phyloP scores from a whole-genome alignment of 2,888 invertebrate species.

The Orthosia incerta region DNA sequence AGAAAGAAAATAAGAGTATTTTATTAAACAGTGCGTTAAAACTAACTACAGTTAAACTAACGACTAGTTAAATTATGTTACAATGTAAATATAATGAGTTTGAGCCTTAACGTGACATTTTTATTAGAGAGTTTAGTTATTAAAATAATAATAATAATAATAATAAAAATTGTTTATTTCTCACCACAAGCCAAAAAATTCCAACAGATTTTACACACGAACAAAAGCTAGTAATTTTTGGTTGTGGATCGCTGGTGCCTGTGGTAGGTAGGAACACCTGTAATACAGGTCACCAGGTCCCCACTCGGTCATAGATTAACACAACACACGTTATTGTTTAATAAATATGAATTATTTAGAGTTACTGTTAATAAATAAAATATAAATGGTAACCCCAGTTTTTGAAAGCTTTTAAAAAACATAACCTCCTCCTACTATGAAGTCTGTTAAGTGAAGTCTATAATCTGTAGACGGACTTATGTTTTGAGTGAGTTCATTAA shows the following conservation, averaged over 20 bases:
- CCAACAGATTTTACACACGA: too few relatives aligned
- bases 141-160: too few relatives aligned
- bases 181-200: too few relatives aligned
- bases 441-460: not conserved
- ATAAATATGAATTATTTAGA: too few relatives aligned
- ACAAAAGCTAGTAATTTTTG: too few relatives aligned
- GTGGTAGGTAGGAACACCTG: too few relatives aligned
- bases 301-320: too few relatives aligned
- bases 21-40: constrained; percentile 55
- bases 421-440: not conserved
- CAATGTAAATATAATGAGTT: constrained; percentile 8
- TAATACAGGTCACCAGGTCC: too few relatives aligned
- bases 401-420: not conserved
- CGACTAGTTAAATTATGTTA: constrained; percentile 13
- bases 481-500: not conserved
- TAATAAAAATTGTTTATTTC: too few relatives aligned
- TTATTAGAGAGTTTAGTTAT: constrained; percentile 16
- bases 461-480: too few relatives aligned
- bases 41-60: constrained; percentile 28
- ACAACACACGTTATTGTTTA: too few relatives aligned
- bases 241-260: too few relatives aligned
- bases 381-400: not conserved
- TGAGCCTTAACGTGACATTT: not conserved
- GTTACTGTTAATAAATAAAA: constrained; percentile 11
- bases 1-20: constrained; percentile 45